Evolutionary conservation across 2,797 vertebrate species (phyloP).

Genomic region (Pseudomugil tenellus): DNA sequence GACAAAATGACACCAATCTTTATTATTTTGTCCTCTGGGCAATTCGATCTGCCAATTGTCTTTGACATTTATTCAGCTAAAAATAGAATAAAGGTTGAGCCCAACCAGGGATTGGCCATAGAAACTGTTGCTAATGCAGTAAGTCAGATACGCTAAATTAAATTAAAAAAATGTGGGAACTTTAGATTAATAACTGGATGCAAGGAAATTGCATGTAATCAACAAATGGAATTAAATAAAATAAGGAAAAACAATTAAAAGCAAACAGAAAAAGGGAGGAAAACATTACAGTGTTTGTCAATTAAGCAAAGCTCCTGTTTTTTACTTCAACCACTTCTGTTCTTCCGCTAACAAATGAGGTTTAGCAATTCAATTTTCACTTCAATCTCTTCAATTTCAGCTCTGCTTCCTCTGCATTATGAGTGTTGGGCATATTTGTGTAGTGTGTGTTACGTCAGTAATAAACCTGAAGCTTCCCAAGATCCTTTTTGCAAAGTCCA

Average conservation of each 20-base stretch:
- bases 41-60: constrained; percentile 58
- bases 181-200: background rate
- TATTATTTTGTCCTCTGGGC: constrained; percentile 54
- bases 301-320: constrained; percentile 14
- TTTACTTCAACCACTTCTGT: constrained; percentile 28
- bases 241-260: constrained; percentile 63
- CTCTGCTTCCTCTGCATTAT: constrained; percentile 11
- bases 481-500: constrained; percentile 33
- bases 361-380: constrained; percentile 65
- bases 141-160: background rate
- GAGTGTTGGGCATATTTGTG: constrained; percentile 18
- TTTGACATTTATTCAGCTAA: constrained; percentile 53
- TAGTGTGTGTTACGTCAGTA: constrained; percentile 22
- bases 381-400: constrained; percentile 42
- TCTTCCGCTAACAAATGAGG: constrained; percentile 58
- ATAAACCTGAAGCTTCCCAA: constrained; percentile 14
- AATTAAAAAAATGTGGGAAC: background rate
- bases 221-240: constrained; percentile 10
- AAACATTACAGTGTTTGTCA: constrained; percentile 37
- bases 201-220: constrained; percentile 28
- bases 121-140: background rate
- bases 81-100: constrained; percentile 24
- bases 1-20: constrained; percentile 41
- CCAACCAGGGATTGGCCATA: constrained; percentile 8
- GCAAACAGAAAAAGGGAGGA: constrained; percentile 33